phyloP scores from a whole-genome alignment of 2,888 invertebrate genomes.

The Agrotis ipsilon region DNA sequence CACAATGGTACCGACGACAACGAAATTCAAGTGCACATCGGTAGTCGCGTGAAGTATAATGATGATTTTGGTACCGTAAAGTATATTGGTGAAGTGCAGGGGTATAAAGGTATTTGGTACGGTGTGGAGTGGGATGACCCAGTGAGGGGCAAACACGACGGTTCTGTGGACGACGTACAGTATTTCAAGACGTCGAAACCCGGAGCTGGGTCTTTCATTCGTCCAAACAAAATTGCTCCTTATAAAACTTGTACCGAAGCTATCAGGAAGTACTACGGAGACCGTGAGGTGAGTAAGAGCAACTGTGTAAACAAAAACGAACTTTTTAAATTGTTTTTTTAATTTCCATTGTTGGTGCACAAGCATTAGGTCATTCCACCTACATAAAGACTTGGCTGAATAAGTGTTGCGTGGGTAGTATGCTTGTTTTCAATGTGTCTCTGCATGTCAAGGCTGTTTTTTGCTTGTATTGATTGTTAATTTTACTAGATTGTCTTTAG shows the following conservation, averaged over 20 bases:
- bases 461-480: slow-evolving; percentile 24
- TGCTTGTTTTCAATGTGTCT: slow-evolving; percentile 45
- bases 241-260: slow-evolving; percentile 94
- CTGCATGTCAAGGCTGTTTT: slow-evolving; percentile 55
- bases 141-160: slow-evolving; percentile 97
- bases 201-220: slow-evolving; percentile 97
- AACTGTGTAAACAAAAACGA: slow-evolving; percentile 27
- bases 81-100: slow-evolving; percentile 94
- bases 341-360: slow-evolving; percentile 1
- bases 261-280: slow-evolving; percentile 90
- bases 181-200: slow-evolving; percentile 95
- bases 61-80: slow-evolving; percentile 91
- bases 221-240: slow-evolving; percentile 94
- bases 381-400: slow-evolving; percentile 50
- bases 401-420: slow-evolving; percentile 59
- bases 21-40: slow-evolving; percentile 87
- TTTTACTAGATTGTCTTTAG: slow-evolving; percentile 2
- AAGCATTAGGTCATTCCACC: slow-evolving; percentile 70
- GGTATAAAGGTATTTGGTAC: slow-evolving; percentile 95
- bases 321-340: slow-evolving; percentile 22
- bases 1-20: slow-evolving; percentile 87
- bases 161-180: slow-evolving; percentile 94
- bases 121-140: slow-evolving; percentile 99
- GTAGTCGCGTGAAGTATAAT: slow-evolving; percentile 84
- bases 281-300: slow-evolving; percentile 81